Evolutionary conservation across 2,797 vertebrate genomes (phyloP), one percentile per base, ranked within the genome.

Genomic region (Mormyrus proboscirostris): DNA sequence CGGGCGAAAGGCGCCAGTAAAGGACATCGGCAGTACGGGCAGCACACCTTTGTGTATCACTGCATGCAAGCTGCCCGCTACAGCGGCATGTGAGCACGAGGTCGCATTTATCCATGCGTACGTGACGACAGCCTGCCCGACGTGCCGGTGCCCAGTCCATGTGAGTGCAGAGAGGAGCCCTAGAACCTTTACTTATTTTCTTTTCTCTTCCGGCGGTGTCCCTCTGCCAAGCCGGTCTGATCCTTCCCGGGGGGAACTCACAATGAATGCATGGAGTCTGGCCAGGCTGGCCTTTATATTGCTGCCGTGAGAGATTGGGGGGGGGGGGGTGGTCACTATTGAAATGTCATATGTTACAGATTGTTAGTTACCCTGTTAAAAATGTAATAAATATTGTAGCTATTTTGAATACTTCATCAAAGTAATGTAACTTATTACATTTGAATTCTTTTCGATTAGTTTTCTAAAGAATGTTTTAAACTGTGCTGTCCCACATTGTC

Each of bases 281-380:
- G 89, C 85, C 89, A 87, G 85, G 16, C 14, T 44, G 29, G n/a
- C 38, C 47, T 84, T 69, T 22, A 89, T 65, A 65, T n/a, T 47
- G n/a, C 47, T 86, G 83, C 49, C 9, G 33, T 44, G 83, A 87
- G 85, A 44, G 84, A 22, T 33, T 29, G 29, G 25, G 1, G 22
- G 47, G 38, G 33, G 14, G 0, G 1, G 41, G 16, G 41, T 5
- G 65, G 65, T 69, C 14, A 69, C 65, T 33, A 14, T 69, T 33
- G 65, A 69, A 69, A 69, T 69, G 65, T 33, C 9, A 69, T 33
- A 65, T 29, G 29, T 69, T 69, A 33, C 65, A 69, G 65, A 69
- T 33, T 69, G 25, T 12, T 33, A 33, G 65, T 73, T 73, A 33
- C 29, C 22, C 8, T 25, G 7, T 62, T 9, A 62, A 62, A 62